Evolutionary conservation across 1,140 invertebrate genomes (phyloP).

Genomic region (Zaprionus lachaisei): DNA sequence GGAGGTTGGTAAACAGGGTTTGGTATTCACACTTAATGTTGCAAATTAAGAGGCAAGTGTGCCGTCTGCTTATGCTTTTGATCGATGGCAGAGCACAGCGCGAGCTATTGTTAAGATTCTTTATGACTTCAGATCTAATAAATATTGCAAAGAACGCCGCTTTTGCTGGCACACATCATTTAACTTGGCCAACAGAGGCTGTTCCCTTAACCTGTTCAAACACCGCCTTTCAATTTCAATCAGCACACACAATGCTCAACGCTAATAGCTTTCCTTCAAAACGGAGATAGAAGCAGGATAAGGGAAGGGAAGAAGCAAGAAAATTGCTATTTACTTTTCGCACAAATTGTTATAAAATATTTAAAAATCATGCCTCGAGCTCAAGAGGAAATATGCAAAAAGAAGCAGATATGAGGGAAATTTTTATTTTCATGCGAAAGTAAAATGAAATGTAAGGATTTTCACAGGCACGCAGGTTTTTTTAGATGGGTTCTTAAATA

Average conservation of each 20-base stretch:
- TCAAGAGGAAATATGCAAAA: constrained; percentile 20
- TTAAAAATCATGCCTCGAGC: constrained; percentile 70
- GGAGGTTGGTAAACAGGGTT: no score
- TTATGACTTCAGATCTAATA: constrained; percentile 23
- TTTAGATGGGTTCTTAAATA: constrained; percentile 53
- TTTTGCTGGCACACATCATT: constrained; percentile 65
- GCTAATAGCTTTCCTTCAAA: constrained; percentile 39
- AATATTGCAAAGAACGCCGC: constrained; percentile 46
- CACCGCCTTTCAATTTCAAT: constrained; percentile 56
- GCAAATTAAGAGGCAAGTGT: constrained; percentile 2
- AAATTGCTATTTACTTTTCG: constrained; percentile 54
- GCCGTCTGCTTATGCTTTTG: neutral
- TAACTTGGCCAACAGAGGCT: constrained; percentile 58
- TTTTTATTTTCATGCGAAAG: neutral
- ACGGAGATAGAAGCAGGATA: neutral
- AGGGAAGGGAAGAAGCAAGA: neutral
- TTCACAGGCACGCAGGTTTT: constrained; percentile 36
- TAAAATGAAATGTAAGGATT: constrained; percentile 37
- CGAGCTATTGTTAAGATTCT: neutral
- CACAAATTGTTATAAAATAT: constrained; percentile 76
- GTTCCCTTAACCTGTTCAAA: constrained; percentile 60
- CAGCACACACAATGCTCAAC: constrained; percentile 55
- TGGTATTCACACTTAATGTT: neutral
- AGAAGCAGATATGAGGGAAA: constrained; percentile 44
- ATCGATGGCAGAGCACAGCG: neutral